phyloP scores from a whole-genome alignment of 2,797 vertebrate species.

The Sphaeramia orbicularis region DNA sequence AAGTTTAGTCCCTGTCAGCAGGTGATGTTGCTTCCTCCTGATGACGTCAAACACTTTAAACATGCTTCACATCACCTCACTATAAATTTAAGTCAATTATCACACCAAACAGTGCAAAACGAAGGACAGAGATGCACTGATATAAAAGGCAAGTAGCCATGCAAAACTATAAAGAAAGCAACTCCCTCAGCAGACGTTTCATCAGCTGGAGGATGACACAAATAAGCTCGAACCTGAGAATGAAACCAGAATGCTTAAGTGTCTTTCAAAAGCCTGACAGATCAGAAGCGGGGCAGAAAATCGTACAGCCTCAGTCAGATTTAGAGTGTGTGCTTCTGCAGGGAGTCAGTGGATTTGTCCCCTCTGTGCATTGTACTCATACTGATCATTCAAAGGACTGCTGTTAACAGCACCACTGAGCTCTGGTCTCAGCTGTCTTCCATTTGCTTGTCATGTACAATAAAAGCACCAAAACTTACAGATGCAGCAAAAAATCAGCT shows the following conservation, averaged over 20 bases:
- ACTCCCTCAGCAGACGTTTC: slow-evolving; percentile 40
- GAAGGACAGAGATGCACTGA: slow-evolving; percentile 43
- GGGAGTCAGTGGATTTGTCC: slow-evolving; percentile 31
- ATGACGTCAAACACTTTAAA: slow-evolving; percentile 45
- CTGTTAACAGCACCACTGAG: slow-evolving; percentile 38
- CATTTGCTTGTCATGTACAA: slow-evolving; percentile 39
- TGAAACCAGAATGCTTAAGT: slow-evolving; percentile 56
- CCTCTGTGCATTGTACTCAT: slow-evolving; percentile 24
- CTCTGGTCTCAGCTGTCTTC: slow-evolving; percentile 49
- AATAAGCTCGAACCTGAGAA: slow-evolving; percentile 70
- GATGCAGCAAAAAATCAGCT: slow-evolving; percentile 51
- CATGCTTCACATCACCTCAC: slow-evolving; percentile 60
- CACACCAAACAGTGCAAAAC: slow-evolving; percentile 70
- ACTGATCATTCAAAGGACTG: slow-evolving; percentile 36
- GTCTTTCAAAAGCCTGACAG: slow-evolving; percentile 44
- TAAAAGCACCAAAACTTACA: slow-evolving; percentile 51
- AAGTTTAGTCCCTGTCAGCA: slow-evolving; percentile 19
- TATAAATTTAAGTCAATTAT: slow-evolving; percentile 72
- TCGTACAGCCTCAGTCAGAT: slow-evolving; percentile 8
- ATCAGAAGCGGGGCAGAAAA: slow-evolving; percentile 20
- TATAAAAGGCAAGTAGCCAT: slow-evolving; percentile 88
- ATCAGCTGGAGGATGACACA: slow-evolving; percentile 45
- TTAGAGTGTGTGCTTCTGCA: slow-evolving; percentile 39
- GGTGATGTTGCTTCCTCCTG: slow-evolving; percentile 28
- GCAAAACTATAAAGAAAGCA: slow-evolving; percentile 82